These are phyloP conservation scores for Elanus axillaris DNA, from an alignment of 2,113 vertebrate genomes.

Conservation along the genomic window DNA sequence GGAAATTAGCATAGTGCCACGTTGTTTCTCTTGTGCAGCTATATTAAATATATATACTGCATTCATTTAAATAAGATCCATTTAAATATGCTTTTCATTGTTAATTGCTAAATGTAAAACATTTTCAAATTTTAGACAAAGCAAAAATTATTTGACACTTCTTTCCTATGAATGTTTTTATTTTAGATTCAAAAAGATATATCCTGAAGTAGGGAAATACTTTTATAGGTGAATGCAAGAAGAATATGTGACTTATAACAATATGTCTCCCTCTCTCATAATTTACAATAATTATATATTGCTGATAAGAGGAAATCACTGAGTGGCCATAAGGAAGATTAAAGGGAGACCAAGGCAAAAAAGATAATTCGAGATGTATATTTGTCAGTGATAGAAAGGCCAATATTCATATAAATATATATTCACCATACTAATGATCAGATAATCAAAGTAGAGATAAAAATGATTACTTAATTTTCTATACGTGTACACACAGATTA, in stretches of 20 bases:
- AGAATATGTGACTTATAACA: background rate
- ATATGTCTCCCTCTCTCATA: background rate
- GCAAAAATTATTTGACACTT: slow-evolving; percentile 30
- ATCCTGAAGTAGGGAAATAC: slow-evolving; percentile 43
- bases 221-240: background rate
- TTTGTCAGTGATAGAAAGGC: background rate
- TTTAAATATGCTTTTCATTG: slow-evolving; percentile 35
- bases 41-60: background rate
- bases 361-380: background rate
- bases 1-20: background rate
- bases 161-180: slow-evolving; percentile 7
- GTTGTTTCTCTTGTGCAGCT: background rate
- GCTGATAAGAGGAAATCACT: background rate
- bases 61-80: background rate
- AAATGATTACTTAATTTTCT: background rate
- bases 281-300: background rate
- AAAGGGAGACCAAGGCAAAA: background rate
- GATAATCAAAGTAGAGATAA: background rate
- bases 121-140: slow-evolving; percentile 35
- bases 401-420: background rate
- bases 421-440: background rate
- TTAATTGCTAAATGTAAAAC: slow-evolving; percentile 37
- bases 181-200: slow-evolving; percentile 18
- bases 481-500: background rate
- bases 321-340: background rate